These are phyloP conservation scores for Camelus bactrianus DNA, from an alignment of 2,113 vertebrate species.

Conservation along the genomic window DNA sequence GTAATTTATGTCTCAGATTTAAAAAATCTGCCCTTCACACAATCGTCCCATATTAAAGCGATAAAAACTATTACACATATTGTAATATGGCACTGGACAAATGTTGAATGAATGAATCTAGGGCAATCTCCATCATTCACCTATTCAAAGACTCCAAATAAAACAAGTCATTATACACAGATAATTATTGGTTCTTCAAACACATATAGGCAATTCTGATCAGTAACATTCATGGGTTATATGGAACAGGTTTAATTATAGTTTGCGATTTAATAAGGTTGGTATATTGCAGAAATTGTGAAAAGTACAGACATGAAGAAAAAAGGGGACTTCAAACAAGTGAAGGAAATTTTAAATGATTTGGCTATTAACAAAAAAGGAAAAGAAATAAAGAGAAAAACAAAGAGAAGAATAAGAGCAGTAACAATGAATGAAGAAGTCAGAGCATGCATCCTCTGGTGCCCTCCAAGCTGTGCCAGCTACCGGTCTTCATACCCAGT, in stretches of 20 bases:
- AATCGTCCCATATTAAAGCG: background rate
- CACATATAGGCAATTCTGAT: background rate
- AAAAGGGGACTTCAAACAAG: background rate
- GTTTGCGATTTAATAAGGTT: background rate
- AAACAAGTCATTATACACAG: background rate
- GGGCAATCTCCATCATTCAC: background rate
- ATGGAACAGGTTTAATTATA: background rate
- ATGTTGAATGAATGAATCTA: background rate
- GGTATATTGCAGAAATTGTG: background rate
- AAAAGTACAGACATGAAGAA: background rate
- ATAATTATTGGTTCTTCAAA: background rate
- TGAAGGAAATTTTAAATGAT: background rate
- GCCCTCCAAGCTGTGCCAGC: background rate
- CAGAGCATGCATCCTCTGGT: background rate
- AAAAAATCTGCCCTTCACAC: background rate
- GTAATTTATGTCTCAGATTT: constrained; percentile 44
- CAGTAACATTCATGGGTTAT: background rate
- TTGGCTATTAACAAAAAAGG: background rate
- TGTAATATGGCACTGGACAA: background rate
- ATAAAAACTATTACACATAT: background rate
- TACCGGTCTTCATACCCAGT: background rate
- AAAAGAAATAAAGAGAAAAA: background rate
- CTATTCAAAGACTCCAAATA: background rate
- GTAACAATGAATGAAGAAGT: background rate
- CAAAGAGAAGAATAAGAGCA: background rate